phyloP scores from a whole-genome alignment of 2,113 vertebrate genomes.

The Ceyx melanurus region DNA sequence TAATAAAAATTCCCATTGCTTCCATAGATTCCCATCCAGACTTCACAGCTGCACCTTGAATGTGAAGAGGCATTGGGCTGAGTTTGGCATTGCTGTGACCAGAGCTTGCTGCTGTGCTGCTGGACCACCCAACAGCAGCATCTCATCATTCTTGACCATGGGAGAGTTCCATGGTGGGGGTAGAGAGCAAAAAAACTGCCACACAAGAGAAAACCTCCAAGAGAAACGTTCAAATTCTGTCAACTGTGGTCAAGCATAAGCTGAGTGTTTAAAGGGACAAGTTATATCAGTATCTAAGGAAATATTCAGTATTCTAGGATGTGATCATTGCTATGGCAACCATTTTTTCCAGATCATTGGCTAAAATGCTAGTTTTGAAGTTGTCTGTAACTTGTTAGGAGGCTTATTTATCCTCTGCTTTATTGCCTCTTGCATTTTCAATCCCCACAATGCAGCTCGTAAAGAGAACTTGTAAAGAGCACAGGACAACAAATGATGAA shows the following conservation, averaged over 20 bases:
- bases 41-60: fast-evolving
- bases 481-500: neutral
- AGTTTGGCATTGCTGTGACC: neutral
- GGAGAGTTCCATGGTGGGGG: neutral
- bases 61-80: neutral
- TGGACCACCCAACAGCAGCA: neutral
- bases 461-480: constrained; percentile 36
- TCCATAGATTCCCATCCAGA: fast-evolving
- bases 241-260: fast-evolving
- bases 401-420: constrained; percentile 19
- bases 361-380: constrained; percentile 1
- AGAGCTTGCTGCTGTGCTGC: neutral
- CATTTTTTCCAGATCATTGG: neutral
- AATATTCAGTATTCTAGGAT: neutral
- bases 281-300: neutral
- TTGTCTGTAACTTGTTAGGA: neutral
- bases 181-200: neutral
- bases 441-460: neutral
- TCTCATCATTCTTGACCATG: neutral
- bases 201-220: neutral
- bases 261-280: neutral
- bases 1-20: neutral
- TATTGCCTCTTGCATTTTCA: constrained; percentile 14
- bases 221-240: neutral
- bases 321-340: constrained; percentile 37